Conservation (phyloP, 2,888 invertebrate genomes). For the Papilio elwesi region DNA sequence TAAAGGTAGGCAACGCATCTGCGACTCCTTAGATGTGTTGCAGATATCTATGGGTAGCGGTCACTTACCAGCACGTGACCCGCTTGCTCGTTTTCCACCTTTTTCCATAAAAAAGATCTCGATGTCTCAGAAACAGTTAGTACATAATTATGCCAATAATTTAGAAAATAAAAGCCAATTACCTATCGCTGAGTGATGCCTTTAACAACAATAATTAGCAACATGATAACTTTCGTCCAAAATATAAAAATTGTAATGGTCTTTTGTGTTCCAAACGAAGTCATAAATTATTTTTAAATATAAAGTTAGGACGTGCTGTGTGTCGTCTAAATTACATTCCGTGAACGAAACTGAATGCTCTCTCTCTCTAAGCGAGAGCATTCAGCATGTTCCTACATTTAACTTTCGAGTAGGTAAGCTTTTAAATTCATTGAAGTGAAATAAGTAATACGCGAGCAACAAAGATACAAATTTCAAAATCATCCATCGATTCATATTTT, state of each 20-base stretch:
- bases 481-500: too few species aligned
- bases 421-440: conserved; percentile 4
- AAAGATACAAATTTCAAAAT: background rate
- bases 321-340: conserved; percentile 21
- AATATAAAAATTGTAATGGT: conserved; percentile 16
- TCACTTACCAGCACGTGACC: too few species aligned
- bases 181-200: background rate
- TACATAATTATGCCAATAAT: background rate
- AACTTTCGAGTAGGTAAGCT: conserved; percentile 12
- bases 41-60: too few species aligned
- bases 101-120: too few species aligned
- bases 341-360: conserved; percentile 19
- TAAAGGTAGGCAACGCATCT: too few species aligned
- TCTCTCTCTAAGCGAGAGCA: conserved; percentile 6
- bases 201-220: too few species aligned
- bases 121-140: too few species aligned
- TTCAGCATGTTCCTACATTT: conserved; percentile 23
- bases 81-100: too few species aligned
- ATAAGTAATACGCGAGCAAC: conserved; percentile 5
- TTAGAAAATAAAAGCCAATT: background rate
- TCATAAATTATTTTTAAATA: conserved; percentile 16
- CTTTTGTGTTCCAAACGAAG: conserved; percentile 19
- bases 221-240: background rate
- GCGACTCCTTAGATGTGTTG: too few species aligned
- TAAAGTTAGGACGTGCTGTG: conserved; percentile 19